Base-by-base conservation (phyloP, 2,113 vertebrate species). In the Sorex fumeus region DNA sequence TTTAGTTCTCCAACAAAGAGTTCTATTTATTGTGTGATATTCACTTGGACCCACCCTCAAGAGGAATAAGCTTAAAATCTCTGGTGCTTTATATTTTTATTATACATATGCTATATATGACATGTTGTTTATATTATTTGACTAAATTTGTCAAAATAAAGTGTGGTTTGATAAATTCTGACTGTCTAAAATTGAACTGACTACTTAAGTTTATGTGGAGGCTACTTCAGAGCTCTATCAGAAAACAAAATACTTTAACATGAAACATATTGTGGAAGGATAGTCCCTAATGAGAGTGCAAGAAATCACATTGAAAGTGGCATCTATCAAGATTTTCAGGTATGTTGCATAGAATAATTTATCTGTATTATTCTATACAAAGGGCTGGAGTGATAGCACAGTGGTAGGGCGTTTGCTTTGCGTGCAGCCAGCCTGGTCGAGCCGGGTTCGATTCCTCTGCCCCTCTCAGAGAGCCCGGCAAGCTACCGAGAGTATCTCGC, bases 81-180 rank as follows among this genome's bases (percentile, higher is more conserved):
- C 50, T 28, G 18, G 47, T 50, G 13, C 10, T 10, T 50, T 50
- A 50, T 50, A 10, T 50, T 50, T 50, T 12, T 50, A 50, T 12
- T 50, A 50, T 50, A 50, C 9, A 10, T 50, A 50, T 50, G 47
- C 9, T 12, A 10, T 50, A 50, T 50, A 50, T 50, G 13, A 50
- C 28, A 62, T 72, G n/a, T 40, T 85, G 25, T 57, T 88, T 60
- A 45, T 34, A 27, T 76, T 72, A 34, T 72, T 74, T 32, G 10
- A 60, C 25, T 60, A 79, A 75, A 18, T 57, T 57, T 87, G 27
- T 76, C 23, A 82, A 90, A 53, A 47, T 71, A 78, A 83, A 67
- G 19, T 84, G 12, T 60, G 15, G 8, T 30, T 87, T 79, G 8
- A 74, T 15, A 62, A 34, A 86, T 36, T 53, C 47, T 50, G 10